Percentiles rank a stretch among this genome's conserved stretches.
Evolutionary conservation across 1,140 invertebrate genomes (phyloP).

Genomic region (Danaus melanippus): DNA sequence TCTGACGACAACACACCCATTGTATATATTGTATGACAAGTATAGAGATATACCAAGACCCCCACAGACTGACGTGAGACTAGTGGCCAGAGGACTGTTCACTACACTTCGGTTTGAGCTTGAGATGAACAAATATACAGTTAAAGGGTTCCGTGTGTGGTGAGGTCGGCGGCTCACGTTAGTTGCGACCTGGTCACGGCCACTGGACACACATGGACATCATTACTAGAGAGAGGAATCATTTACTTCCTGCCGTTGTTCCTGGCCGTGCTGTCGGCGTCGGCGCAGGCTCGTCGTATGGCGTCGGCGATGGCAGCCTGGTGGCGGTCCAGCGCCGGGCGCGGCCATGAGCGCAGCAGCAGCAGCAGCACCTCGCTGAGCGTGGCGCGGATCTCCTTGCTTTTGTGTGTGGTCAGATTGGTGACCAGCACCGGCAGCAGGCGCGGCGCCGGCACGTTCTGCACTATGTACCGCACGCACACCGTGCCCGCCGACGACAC

Average conservation of each 20-base stretch:
- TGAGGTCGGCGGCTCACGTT: too few relatives aligned
- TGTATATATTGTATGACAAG: too few relatives aligned
- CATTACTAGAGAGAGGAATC: not conserved
- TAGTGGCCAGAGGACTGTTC: too few relatives aligned
- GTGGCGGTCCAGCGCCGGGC: slow-evolving; percentile 85
- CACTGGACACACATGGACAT: too few relatives aligned
- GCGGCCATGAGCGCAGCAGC: slow-evolving; percentile 87
- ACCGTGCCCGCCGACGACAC: slow-evolving; percentile 92
- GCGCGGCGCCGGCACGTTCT: slow-evolving; percentile 87
- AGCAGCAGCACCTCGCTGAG: slow-evolving; percentile 88
- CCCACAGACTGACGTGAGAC: too few relatives aligned
- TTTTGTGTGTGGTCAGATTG: slow-evolving; percentile 86
- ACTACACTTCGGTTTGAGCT: too few relatives aligned
- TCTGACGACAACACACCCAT: slow-evolving; percentile 57
- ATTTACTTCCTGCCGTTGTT: slow-evolving; percentile 78
- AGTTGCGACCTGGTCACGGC: too few relatives aligned
- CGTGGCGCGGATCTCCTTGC: slow-evolving; percentile 88
- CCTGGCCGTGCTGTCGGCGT: slow-evolving; percentile 93
- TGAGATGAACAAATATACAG: too few relatives aligned
- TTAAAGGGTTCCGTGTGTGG: too few relatives aligned
- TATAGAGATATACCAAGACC: too few relatives aligned
- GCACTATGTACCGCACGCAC: slow-evolving; percentile 91
- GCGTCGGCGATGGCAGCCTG: slow-evolving; percentile 84
- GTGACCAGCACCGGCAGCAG: slow-evolving; percentile 90
- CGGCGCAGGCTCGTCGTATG: slow-evolving; percentile 90